A percentile compares a stretch with the other conserved stretches of the same genome.
These are phyloP conservation scores for Ceratina calcarata DNA, from an alignment of 1,140 invertebrate species.

Conservation along the genomic window DNA sequence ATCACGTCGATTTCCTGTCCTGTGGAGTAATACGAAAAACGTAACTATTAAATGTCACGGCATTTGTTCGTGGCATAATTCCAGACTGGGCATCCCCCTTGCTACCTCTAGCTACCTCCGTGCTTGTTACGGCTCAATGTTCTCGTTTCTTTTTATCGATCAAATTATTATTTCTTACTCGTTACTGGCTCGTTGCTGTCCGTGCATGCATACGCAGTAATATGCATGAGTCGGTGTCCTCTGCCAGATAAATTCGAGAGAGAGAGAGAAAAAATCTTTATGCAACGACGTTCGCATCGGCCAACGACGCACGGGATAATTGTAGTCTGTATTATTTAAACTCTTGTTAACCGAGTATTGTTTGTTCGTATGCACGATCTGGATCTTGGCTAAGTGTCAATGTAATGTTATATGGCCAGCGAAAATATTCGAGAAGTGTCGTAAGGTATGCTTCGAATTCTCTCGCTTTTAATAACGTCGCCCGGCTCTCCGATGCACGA, in stretches of 20 bases:
- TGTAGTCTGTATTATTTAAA: conserved; percentile 26
- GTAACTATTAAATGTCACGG: conserved; percentile 22
- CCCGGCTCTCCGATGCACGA: background rate
- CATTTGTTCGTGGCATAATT: conserved; percentile 52
- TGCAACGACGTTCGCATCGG: background rate
- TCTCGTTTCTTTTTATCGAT: conserved; percentile 47
- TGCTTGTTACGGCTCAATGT: conserved; percentile 11
- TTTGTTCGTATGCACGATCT: conserved; percentile 22
- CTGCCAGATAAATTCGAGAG: background rate
- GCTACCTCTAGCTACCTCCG: background rate
- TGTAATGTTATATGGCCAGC: conserved; percentile 23
- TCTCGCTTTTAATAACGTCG: conserved; percentile 39
- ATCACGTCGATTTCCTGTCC: conserved; percentile 2
- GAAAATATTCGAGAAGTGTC: conserved; percentile 35
- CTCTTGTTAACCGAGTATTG: conserved; percentile 13
- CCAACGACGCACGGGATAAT: background rate
- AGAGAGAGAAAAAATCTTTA: background rate
- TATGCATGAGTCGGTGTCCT: too few relatives aligned
- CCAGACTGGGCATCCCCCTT: conserved; percentile 13
- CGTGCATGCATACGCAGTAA: too few relatives aligned
- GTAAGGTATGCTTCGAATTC: conserved; percentile 18
- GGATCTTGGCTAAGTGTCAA: conserved; percentile 49
- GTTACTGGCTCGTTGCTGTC: background rate
- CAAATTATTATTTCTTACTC: conserved; percentile 43
- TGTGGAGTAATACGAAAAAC: background rate